phyloP scores from a whole-genome alignment of 2,888 invertebrate species.

The Coenonympha glycerion region DNA sequence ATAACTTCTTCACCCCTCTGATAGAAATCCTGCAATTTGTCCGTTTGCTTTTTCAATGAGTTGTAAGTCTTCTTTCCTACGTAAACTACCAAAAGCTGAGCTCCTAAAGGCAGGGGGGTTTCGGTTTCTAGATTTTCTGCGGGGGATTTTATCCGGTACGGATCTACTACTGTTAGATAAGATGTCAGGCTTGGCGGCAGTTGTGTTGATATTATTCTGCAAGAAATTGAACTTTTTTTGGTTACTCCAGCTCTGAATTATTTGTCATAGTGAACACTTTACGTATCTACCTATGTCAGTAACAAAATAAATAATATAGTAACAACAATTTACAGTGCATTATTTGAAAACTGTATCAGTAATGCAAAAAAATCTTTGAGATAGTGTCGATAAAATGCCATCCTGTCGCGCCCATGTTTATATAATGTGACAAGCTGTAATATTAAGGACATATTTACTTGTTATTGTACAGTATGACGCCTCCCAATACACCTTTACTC shows the following conservation, averaged over 20 bases:
- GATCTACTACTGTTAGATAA: constrained; percentile 86
- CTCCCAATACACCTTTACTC: constrained; percentile 86
- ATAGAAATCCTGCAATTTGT: constrained; percentile 55
- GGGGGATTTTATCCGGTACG: constrained; percentile 87
- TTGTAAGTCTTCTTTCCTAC: constrained; percentile 79
- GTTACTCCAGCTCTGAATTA: not conserved
- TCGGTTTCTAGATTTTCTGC: constrained; percentile 80
- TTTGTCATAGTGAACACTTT: no score
- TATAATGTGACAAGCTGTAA: not conserved
- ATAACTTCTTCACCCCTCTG: constrained; percentile 62
- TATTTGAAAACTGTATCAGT: no score
- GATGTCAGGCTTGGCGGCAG: constrained; percentile 84
- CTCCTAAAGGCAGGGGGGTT: constrained; percentile 86
- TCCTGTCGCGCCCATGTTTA: not conserved
- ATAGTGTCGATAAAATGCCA: not conserved
- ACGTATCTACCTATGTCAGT: no score
- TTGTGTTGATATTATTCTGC: constrained; percentile 87
- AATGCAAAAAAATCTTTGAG: not conserved
- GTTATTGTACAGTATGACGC: constrained; percentile 90
- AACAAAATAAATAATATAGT: no score
- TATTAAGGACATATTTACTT: constrained; percentile 77
- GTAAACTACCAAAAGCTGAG: constrained; percentile 86
- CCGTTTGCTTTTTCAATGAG: constrained; percentile 58
- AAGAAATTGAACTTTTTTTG: constrained; percentile 29
- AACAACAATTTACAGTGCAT: no score